These are phyloP conservation scores for Myanophis thanlyinensis DNA, from an alignment of 2,113 vertebrate genomes.

Conservation along the genomic window DNA sequence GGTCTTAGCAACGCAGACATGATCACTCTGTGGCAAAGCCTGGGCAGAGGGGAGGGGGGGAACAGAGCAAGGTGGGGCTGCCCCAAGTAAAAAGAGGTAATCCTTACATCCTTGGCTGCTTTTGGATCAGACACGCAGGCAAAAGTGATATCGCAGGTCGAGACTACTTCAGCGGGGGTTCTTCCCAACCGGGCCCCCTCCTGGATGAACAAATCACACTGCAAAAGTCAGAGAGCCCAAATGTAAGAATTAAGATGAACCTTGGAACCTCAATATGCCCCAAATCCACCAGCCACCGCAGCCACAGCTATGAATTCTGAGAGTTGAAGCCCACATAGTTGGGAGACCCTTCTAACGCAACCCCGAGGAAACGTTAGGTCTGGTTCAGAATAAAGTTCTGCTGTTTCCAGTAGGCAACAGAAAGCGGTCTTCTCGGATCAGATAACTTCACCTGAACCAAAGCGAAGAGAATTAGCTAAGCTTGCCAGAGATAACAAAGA, in stretches of 20 bases:
- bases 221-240: slow-evolving; percentile 75
- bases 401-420: too few species aligned
- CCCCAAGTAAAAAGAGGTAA: slow-evolving; percentile 53
- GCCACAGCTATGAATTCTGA: not conserved
- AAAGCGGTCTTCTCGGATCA: too few species aligned
- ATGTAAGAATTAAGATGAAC: slow-evolving; percentile 50
- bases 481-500: not conserved
- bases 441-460: not conserved
- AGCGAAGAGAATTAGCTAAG: not conserved
- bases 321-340: not conserved
- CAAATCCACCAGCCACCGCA: too few species aligned
- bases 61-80: slow-evolving; percentile 24
- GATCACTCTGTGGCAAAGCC: not conserved
- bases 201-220: slow-evolving; percentile 99
- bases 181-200: slow-evolving; percentile 94
- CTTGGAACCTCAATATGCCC: not conserved
- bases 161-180: slow-evolving; percentile 96
- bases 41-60: not conserved
- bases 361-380: not conserved
- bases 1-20: not conserved
- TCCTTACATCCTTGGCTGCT: slow-evolving; percentile 96
- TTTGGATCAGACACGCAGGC: slow-evolving; percentile 98
- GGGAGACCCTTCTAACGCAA: not conserved
- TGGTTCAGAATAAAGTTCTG: not conserved
- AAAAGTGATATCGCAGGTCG: slow-evolving; percentile 98